A percentile compares a stretch with the other conserved stretches of the same genome.
Conservation (phyloP, 1,140 invertebrate species). For the Armadillidium nasatum region DNA sequence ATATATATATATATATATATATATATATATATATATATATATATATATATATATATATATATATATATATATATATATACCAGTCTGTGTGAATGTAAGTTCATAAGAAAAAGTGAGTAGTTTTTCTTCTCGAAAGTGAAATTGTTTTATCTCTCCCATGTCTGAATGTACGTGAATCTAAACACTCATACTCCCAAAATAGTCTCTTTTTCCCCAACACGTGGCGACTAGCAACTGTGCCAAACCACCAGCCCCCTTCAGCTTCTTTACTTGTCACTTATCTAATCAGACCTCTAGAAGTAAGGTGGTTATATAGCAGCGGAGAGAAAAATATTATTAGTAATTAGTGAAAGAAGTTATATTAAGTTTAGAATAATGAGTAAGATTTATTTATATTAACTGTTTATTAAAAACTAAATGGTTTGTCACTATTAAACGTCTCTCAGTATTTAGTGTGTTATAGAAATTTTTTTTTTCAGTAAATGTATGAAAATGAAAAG, state of each 20-base stretch:
- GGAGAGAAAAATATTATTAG: no score
- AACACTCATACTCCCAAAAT: background rate
- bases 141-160: background rate
- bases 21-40: no score
- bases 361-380: no score
- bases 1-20: no score
- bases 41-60: no score
- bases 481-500: conserved; percentile 2
- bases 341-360: no score
- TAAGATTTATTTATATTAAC: no score
- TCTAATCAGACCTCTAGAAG: background rate
- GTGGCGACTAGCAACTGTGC: background rate
- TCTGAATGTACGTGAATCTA: background rate
- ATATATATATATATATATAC: no score
- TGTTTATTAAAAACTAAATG: no score
- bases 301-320: background rate
- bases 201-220: background rate
- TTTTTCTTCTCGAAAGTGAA: background rate
- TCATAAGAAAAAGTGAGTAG: no score
- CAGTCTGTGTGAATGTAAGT: no score
- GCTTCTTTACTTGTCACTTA: background rate
- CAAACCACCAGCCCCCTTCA: background rate
- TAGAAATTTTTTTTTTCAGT: background rate
- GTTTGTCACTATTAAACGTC: background rate
- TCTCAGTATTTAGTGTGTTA: background rate